These are phyloP conservation scores for Luidia sarsii DNA, from an alignment of 53 echinoderm and acorn worm genomes.

Conservation along the genomic window DNA sequence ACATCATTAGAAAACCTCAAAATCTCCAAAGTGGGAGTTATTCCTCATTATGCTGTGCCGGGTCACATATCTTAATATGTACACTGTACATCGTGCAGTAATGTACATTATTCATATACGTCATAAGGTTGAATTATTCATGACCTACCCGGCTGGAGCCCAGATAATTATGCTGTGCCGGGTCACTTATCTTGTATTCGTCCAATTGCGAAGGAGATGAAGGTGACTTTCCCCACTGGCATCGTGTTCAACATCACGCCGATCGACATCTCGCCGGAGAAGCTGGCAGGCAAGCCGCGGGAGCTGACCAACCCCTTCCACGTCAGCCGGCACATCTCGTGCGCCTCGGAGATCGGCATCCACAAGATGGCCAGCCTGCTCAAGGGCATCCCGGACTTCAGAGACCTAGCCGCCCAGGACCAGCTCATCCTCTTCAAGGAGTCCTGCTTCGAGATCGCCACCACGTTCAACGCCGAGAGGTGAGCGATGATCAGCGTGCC, in stretches of 20 bases:
- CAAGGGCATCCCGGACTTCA: constrained; percentile 61
- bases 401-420: constrained; percentile 53
- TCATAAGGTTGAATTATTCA: no score
- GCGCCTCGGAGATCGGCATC: constrained; percentile 65
- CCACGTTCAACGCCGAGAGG: constrained; percentile 42
- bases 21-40: no score
- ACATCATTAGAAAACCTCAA: no score
- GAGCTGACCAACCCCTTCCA: constrained; percentile 66
- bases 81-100: no score
- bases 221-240: constrained; percentile 45
- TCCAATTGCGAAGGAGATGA: constrained; percentile 12
- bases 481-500: not conserved
- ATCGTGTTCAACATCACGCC: constrained; percentile 35
- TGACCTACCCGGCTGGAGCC: no score
- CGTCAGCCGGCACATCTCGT: constrained; percentile 61
- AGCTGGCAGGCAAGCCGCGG: constrained; percentile 61
- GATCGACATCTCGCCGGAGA: constrained; percentile 20
- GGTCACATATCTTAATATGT: no score
- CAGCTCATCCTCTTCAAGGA: constrained; percentile 73
- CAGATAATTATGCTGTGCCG: no score
- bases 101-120: no score
- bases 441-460: constrained; percentile 62
- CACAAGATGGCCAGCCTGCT: constrained; percentile 72
- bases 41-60: no score
- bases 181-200: no score